Conservation (phyloP, 1,140 invertebrate genomes). For the Latrodectus geometricus region DNA sequence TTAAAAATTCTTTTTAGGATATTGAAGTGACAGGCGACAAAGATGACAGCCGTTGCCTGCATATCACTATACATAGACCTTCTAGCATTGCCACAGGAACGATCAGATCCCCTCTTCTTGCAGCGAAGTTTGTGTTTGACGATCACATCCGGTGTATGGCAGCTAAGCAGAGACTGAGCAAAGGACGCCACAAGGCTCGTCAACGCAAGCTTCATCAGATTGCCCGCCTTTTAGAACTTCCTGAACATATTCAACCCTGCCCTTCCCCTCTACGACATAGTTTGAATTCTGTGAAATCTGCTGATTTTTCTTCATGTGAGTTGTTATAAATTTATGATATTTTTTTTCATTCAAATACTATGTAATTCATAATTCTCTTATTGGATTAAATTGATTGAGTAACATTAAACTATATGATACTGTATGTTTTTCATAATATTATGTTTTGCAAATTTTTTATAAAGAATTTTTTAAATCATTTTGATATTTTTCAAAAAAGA, state of each 20-base stretch:
- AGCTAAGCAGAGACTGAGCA: conserved; percentile 79
- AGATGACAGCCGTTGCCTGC: conserved; percentile 94
- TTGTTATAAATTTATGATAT: neutral
- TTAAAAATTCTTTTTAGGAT: conserved; percentile 70
- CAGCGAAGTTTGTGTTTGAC: conserved; percentile 96
- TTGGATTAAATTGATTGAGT: too few species aligned
- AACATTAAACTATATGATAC: too few species aligned
- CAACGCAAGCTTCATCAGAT: conserved; percentile 97
- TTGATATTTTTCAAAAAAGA: too few species aligned
- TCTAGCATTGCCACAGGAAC: conserved; percentile 72
- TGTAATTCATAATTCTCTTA: too few species aligned
- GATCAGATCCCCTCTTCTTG: conserved; percentile 71
- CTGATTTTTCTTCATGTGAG: conserved; percentile 44
- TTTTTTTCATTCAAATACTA: neutral
- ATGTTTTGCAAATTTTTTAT: too few species aligned
- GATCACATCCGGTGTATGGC: conserved; percentile 91
- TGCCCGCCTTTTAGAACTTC: conserved; percentile 87
- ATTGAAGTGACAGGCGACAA: conserved; percentile 87
- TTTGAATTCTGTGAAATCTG: conserved; percentile 63
- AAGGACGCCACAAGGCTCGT: conserved; percentile 92
- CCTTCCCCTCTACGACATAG: conserved; percentile 72
- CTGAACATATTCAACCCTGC: conserved; percentile 74
- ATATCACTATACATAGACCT: conserved; percentile 92
- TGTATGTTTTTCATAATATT: too few species aligned
- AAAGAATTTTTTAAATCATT: too few species aligned